A percentile compares a stretch with the other conserved stretches of the same genome.
These are phyloP conservation scores for Olivierus martensii DNA, from an alignment of 1,140 invertebrate species.

Conservation along the genomic window DNA sequence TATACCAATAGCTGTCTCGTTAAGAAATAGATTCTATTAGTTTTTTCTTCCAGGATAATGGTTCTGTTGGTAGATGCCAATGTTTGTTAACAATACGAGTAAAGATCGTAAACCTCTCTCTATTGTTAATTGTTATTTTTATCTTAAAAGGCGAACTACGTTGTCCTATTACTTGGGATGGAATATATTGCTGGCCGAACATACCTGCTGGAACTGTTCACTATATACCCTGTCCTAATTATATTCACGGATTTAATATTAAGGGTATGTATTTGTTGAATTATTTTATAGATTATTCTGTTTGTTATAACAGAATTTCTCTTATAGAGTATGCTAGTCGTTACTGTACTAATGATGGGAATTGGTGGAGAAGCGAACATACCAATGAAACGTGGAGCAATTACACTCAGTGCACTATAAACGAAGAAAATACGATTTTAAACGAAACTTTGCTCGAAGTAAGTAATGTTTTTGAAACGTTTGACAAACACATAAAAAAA, in stretches of 20 bases:
- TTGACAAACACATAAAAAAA: too few species aligned
- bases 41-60: too few species aligned
- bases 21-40: too few species aligned
- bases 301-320: not conserved
- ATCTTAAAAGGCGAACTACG: too few species aligned
- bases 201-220: conserved; percentile 7
- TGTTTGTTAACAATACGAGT: too few species aligned
- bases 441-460: conserved; percentile 9
- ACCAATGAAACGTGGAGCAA: conserved; percentile 41
- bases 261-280: conserved; percentile 5
- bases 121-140: too few species aligned
- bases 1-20: too few species aligned
- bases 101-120: too few species aligned
- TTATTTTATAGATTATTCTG: not conserved
- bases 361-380: conserved; percentile 38
- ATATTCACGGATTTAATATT: conserved; percentile 15
- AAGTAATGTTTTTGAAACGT: not conserved
- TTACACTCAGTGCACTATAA: conserved; percentile 36
- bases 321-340: conserved; percentile 24
- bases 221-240: conserved; percentile 9
- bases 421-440: not conserved
- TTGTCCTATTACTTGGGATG: conserved; percentile 18
- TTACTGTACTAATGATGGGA: conserved; percentile 39
- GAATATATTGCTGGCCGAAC: conserved; percentile 16
- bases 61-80: too few species aligned